Base-by-base conservation (phyloP, 2,888 invertebrate species). In the Suillia variegata region DNA sequence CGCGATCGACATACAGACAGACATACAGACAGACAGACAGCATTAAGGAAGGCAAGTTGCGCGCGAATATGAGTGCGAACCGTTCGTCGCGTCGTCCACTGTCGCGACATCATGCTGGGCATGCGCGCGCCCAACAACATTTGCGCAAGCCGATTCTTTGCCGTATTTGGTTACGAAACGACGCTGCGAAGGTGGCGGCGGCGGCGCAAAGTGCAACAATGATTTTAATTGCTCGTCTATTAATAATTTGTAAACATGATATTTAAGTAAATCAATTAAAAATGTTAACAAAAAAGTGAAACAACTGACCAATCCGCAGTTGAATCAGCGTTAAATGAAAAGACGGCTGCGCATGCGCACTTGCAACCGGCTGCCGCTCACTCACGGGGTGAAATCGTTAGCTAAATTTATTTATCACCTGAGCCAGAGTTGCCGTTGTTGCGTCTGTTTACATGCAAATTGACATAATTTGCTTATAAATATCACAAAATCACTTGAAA, bases 401-500 rank as follows among this genome's bases (percentile, higher is more conserved):
- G 55, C 60, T 54, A 55, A 64, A 38, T 64, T 56, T 12, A 61
- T 47, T 47, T 58, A 8, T 31, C 10, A 42, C 61, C 61, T 45
- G 53, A 34, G 12, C 6, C 38, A 38, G 38, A n/a, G n/a, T n/a
- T n/a, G n/a, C n/a, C n/a, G 38, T n/a, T 13, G 10, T 38, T 13
- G 38, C 38, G n/a, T 38, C n/a, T 74, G 65, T 72, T 73, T 74
- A 68, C 64, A 69, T 62, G 67, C 66, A 70, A 73, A 76, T 75
- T 76, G 70, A 69, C 73, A 76, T 70, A 74, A 75, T 74, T 77
- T 74, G 71, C 64, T 69, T 71, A 68, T 70, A 68, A 72, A 67
- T 70, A 69, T 65, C 63, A 63, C n/a, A 38, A n/a, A 38, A n/a
- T 38, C 38, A 13, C n/a, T n/a, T n/a, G n/a, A n/a, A n/a, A n/a